Evolutionary conservation across 2,888 invertebrate genomes (phyloP), one percentile per base, ranked within the genome.

Genomic region (Lepidocyrtinus sp.): DNA sequence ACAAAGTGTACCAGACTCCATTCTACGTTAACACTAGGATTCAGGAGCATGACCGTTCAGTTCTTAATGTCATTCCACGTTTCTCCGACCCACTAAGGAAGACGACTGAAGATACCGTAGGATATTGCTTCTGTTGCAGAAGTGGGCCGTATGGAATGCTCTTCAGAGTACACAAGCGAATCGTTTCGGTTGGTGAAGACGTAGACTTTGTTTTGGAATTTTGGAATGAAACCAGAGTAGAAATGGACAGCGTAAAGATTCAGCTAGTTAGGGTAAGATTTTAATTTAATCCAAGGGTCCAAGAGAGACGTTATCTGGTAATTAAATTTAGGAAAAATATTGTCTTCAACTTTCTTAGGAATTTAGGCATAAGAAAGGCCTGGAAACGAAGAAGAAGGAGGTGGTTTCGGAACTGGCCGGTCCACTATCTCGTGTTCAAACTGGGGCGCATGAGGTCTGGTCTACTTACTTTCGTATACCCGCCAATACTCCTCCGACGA

Each of bases 1-100:
- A 67, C 22, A 81, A 83, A 70, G 69, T 83, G 26, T 83, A 81
- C 21, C 83, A 83, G 72, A 83, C 83, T 9, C 77, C 75, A 24
- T 83, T 83, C 64, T 81, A 81, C 64, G 72, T 83, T 19, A 64
- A 68, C 9, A 26, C 73, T 3, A 76, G 70, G 26, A 21, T 75
- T 1, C 26, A 26, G 12, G 50, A 24, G 59, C 25, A 25, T 24
- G 70, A 76, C 2, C 1, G 22, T 24, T 50, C 63, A 7, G 61
- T 22, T 7, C 25, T 64, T 2, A 55, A 70, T 15, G 61, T 63
- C 1, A 17, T 76, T 27, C n/a, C 19, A 15, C 63, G 55, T 24
- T 76, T 27, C 22, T 64, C 64, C 2, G 45, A 17, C 19, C 15
- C 24, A 19, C 25, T 77, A 26, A 36, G 64, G 3, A 22, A 27